These are phyloP conservation scores for Parthenolecanium corni DNA, from an alignment of 2,888 invertebrate species.

Conservation along the genomic window DNA sequence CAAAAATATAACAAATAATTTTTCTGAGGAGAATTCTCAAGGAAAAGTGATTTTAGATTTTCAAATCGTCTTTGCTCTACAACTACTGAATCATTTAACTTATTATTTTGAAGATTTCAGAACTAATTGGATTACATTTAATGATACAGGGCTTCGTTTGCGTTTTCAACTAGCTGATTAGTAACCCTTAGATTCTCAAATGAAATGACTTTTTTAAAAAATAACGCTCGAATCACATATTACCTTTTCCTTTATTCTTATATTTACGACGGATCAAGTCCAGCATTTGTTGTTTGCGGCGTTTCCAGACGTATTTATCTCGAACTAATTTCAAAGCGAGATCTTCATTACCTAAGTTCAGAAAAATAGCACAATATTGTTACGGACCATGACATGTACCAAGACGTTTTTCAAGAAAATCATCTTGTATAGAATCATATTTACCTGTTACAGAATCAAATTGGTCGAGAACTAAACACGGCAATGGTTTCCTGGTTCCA, in stretches of 20 bases:
- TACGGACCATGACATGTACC: not conserved
- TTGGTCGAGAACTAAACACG: not conserved
- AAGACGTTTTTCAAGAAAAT: not conserved
- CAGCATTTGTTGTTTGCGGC: not conserved
- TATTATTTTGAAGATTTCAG: too few relatives aligned
- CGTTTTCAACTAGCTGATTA: too few relatives aligned
- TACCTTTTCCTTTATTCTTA: not conserved
- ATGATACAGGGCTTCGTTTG: too few relatives aligned
- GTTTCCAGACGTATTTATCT: not conserved
- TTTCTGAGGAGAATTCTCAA: too few relatives aligned
- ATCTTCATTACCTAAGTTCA: not conserved
- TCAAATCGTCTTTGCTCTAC: too few relatives aligned
- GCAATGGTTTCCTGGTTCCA: not conserved
- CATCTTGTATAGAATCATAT: not conserved
- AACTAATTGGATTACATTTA: too few relatives aligned
- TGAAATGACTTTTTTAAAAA: too few relatives aligned
- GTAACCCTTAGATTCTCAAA: too few relatives aligned
- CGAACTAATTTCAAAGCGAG: conserved; percentile 8
- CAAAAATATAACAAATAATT: too few relatives aligned
- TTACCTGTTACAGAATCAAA: not conserved
- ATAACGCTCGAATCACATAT: not conserved
- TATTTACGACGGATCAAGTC: not conserved
- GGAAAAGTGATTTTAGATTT: too few relatives aligned
- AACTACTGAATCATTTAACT: too few relatives aligned
- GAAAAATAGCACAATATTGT: not conserved